Percentiles rank a stretch among this genome's conserved stretches.
Evolutionary conservation across 2,113 vertebrate genomes (phyloP).

Genomic region (Hylia prasina): DNA sequence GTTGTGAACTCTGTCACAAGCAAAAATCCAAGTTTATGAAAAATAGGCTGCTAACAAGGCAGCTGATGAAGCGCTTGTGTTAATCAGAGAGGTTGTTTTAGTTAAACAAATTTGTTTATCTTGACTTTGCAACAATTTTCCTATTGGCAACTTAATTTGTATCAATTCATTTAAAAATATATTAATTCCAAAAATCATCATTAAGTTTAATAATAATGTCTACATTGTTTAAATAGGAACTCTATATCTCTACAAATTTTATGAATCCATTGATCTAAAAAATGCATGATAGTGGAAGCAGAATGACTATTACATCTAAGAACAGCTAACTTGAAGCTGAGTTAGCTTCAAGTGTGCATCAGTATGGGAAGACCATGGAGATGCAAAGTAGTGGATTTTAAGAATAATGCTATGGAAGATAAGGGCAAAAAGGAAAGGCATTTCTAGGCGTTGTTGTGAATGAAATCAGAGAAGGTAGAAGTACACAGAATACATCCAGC

Average conservation of each 20-base stretch:
- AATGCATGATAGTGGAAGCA: neutral
- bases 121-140: neutral
- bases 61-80: neutral
- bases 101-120: neutral
- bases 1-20: neutral
- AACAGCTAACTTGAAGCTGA: neutral
- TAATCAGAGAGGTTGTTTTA: neutral
- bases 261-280: neutral
- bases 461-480: neutral
- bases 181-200: neutral
- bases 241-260: neutral
- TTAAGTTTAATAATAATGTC: neutral
- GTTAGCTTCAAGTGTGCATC: neutral
- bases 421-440: neutral
- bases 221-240: neutral
- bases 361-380: neutral
- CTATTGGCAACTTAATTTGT: neutral
- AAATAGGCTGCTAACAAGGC: neutral
- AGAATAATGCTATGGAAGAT: neutral
- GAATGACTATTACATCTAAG: neutral
- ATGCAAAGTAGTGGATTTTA: neutral
- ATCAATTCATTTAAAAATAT: neutral
- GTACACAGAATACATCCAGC: neutral
- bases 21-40: constrained; percentile 11
- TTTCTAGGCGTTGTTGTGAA: neutral